Conservation (phyloP, 1,140 invertebrate genomes). For the Drosophila simulans region DNA sequence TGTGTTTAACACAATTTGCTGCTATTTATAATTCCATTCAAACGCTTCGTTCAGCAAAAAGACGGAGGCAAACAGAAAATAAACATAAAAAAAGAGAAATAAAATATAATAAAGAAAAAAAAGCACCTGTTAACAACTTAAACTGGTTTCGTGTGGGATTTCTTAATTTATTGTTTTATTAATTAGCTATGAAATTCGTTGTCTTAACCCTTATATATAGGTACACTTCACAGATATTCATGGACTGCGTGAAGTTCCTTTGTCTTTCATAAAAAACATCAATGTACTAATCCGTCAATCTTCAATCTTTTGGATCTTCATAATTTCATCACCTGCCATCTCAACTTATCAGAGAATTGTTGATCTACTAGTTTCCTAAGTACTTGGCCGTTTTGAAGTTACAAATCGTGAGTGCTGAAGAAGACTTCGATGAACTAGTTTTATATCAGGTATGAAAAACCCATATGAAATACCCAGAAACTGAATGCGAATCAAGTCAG, state of each 20-base stretch:
- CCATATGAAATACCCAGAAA: conserved; percentile 4
- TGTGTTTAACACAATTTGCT: conserved; percentile 62
- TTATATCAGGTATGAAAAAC: conserved; percentile 5
- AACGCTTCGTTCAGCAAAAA: conserved; percentile 26
- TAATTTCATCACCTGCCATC: not conserved
- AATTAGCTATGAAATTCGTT: conserved; percentile 48
- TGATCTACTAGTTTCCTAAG: conserved; percentile 3
- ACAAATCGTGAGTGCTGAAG: conserved; percentile 39
- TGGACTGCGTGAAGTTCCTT: conserved; percentile 16
- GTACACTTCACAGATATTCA: conserved; percentile 1
- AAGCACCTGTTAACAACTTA: conserved; percentile 68
- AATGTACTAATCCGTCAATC: conserved; percentile 28
- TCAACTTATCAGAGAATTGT: conserved; percentile 1
- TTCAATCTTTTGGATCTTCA: not conserved
- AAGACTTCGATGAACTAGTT: conserved; percentile 30
- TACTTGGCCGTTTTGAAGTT: conserved; percentile 27
- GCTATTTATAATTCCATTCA: conserved; percentile 75
- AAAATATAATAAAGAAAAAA: conserved; percentile 38
- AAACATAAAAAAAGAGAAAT: conserved; percentile 21
- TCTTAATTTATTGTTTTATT: conserved; percentile 46
- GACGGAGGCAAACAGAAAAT: conserved; percentile 11
- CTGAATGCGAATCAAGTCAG: conserved; percentile 13
- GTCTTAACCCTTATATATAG: conserved; percentile 1
- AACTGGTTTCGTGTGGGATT: conserved; percentile 66
- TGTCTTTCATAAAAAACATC: conserved; percentile 15